Evolutionary conservation across 2,888 invertebrate genomes (phyloP).

Genomic region (Drosophila mettleri): DNA sequence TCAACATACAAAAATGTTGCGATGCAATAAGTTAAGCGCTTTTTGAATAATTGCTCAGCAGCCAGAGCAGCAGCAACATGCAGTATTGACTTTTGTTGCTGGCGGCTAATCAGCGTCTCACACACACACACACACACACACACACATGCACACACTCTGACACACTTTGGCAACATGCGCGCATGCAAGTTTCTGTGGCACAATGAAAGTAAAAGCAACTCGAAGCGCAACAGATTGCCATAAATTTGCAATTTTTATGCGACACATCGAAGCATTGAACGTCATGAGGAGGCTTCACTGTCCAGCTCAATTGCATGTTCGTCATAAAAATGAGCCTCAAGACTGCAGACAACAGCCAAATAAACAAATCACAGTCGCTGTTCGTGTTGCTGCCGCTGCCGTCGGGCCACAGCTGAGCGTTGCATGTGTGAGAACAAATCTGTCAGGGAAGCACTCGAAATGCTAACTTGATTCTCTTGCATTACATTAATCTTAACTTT

Average conservation of each 20-base stretch:
- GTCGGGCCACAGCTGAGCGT: background rate
- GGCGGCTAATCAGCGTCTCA: constrained; percentile 60
- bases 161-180: constrained; percentile 35
- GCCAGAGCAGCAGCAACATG: constrained; percentile 40
- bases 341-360: constrained; percentile 24
- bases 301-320: constrained; percentile 54
- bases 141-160: constrained; percentile 6
- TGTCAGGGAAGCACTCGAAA: background rate
- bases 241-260: constrained; percentile 61
- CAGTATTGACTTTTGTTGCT: constrained; percentile 44
- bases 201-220: constrained; percentile 61
- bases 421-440: background rate
- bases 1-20: constrained; percentile 55
- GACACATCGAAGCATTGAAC: constrained; percentile 19
- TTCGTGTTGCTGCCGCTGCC: background rate
- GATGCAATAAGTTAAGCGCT: constrained; percentile 62
- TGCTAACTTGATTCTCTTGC: background rate
- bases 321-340: constrained; percentile 54
- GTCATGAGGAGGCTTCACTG: constrained; percentile 22
- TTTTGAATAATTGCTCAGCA: constrained; percentile 71
- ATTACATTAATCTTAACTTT: background rate
- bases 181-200: constrained; percentile 61
- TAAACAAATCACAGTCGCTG: constrained; percentile 29
- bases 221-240: constrained; percentile 30
- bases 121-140: constrained; percentile 18